These are phyloP conservation scores for Saguinus oedipus DNA, from an alignment of 2,797 vertebrate species.

Conservation along the genomic window DNA sequence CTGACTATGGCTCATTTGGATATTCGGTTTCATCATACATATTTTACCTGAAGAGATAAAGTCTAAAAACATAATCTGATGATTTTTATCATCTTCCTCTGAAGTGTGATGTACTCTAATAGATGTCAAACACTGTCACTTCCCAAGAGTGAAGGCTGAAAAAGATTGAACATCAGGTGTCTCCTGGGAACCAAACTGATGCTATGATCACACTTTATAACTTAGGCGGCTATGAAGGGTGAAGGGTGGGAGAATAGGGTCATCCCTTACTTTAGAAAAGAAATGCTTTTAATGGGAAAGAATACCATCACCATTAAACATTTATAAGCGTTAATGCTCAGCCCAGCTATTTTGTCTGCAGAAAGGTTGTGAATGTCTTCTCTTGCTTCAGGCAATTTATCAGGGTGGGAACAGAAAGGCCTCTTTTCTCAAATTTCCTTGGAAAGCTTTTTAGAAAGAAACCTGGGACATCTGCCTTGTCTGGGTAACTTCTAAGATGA, in stretches of 20 bases:
- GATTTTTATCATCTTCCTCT: background rate
- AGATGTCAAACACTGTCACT: background rate
- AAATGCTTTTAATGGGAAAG: background rate
- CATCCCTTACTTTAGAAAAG: background rate
- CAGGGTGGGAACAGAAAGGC: background rate
- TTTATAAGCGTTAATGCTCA: background rate
- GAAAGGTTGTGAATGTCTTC: background rate
- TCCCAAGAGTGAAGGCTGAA: background rate
- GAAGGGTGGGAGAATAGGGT: background rate
- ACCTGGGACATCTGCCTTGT: background rate
- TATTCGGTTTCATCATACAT: background rate
- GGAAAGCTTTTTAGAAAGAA: slow-evolving; percentile 25
- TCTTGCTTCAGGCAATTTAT: background rate
- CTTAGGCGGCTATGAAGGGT: background rate
- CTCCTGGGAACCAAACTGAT: background rate
- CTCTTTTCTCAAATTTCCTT: background rate
- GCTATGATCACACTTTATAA: background rate
- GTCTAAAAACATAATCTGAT: background rate
- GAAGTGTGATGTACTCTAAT: background rate
- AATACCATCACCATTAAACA: background rate
- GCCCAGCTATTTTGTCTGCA: background rate
- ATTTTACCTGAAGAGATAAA: background rate
- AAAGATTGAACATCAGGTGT: background rate
- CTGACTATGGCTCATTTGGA: background rate
- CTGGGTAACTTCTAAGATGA: background rate